phyloP scores from a whole-genome alignment of 2,113 vertebrate genomes.

The Carettochelys insculpta region DNA sequence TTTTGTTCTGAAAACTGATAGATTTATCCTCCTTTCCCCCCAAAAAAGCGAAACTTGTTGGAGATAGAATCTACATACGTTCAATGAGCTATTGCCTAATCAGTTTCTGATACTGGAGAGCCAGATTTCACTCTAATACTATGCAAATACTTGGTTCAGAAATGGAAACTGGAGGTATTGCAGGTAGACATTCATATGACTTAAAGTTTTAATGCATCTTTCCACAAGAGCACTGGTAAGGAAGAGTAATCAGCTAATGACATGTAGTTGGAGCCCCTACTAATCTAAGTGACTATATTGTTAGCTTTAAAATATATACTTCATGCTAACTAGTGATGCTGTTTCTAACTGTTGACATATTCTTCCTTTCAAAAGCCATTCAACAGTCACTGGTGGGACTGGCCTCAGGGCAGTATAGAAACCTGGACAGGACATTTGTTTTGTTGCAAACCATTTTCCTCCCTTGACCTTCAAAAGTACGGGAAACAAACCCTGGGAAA shows the following conservation, averaged over 20 bases:
- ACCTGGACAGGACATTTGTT: background rate
- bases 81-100: constrained; percentile 14
- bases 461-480: background rate
- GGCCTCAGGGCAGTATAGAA: background rate
- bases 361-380: background rate
- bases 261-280: background rate
- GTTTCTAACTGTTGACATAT: fast-evolving
- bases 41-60: background rate
- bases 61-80: background rate
- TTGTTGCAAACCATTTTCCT: background rate
- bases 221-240: background rate
- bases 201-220: background rate
- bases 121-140: constrained; percentile 40
- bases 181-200: background rate
- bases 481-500: background rate
- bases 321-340: background rate
- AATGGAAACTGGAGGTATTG: constrained; percentile 15
- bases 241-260: background rate
- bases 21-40: no score
- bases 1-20: background rate
- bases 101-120: fast-evolving
- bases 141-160: background rate
- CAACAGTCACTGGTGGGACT: background rate
- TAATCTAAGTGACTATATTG: background rate
- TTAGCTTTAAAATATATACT: background rate